A percentile compares a stretch with the other conserved stretches of the same genome.
phyloP scores from a whole-genome alignment of 2,113 vertebrate species.

The Uria lomvia region DNA sequence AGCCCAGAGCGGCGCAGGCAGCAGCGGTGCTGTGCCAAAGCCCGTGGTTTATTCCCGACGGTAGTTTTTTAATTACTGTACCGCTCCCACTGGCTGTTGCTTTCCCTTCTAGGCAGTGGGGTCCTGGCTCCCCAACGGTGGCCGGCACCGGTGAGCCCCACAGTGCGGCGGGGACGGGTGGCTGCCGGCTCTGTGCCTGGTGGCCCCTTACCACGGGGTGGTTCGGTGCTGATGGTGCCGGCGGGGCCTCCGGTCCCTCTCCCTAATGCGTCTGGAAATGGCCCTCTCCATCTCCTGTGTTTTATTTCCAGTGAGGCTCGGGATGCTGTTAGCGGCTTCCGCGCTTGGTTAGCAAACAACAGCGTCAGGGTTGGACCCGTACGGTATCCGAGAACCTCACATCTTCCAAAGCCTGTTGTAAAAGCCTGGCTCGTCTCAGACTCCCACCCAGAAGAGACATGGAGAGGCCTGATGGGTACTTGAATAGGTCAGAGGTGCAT shows the following conservation, averaged over 20 bases:
- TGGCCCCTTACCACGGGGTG: fast-evolving
- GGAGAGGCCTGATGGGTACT: background rate
- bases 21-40: background rate
- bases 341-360: fast-evolving
- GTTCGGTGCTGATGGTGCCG: background rate
- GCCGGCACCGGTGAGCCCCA: fast-evolving
- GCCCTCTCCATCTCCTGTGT: background rate
- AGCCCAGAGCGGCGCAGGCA: background rate
- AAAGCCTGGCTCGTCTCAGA: background rate
- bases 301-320: background rate
- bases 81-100: fast-evolving
- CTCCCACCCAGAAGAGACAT: background rate
- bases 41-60: background rate
- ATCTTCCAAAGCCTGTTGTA: background rate
- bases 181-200: background rate
- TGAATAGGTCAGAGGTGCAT: background rate
- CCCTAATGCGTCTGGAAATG: background rate
- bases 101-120: background rate
- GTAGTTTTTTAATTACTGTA: background rate
- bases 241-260: fast-evolving
- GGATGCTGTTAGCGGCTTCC: background rate
- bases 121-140: fast-evolving
- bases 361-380: fast-evolving
- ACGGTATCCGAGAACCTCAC: fast-evolving
- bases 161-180: fast-evolving